Conservation (phyloP, 1,140 invertebrate species). For the Zaprionus davidi region DNA sequence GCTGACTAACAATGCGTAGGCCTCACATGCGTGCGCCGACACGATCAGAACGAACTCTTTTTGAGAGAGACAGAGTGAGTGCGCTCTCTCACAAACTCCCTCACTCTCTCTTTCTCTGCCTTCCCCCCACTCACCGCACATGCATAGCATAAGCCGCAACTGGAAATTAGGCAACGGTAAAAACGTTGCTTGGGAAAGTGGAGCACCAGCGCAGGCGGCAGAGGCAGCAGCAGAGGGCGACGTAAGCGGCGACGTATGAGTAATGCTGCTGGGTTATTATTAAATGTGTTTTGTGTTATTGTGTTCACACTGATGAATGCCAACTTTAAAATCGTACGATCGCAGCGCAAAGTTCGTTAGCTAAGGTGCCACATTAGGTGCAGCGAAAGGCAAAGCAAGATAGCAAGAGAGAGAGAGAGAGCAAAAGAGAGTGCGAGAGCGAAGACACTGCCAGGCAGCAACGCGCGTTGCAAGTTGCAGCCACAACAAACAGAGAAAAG, state of each 20-base stretch:
- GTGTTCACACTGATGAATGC: slow-evolving; percentile 46
- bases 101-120: neutral
- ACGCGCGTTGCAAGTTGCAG: slow-evolving; percentile 39
- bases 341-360: slow-evolving; percentile 53
- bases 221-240: slow-evolving; percentile 30
- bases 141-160: slow-evolving; percentile 25
- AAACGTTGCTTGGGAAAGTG: slow-evolving; percentile 53
- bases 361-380: slow-evolving; percentile 27
- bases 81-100: neutral
- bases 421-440: neutral
- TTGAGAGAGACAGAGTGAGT: neutral
- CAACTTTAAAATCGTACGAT: slow-evolving; percentile 64
- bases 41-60: slow-evolving; percentile 34
- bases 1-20: slow-evolving; percentile 54
- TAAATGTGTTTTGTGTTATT: slow-evolving; percentile 32
- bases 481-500: slow-evolving; percentile 34
- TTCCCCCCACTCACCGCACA: slow-evolving; percentile 8
- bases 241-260: slow-evolving; percentile 47
- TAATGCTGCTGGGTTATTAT: slow-evolving; percentile 49
- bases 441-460: neutral
- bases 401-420: slow-evolving; percentile 2
- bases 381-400: slow-evolving; percentile 10
- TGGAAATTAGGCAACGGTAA: slow-evolving; percentile 49
- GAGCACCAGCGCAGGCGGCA: slow-evolving; percentile 45
- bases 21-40: slow-evolving; percentile 35